These are phyloP conservation scores for Baronia brevicornis DNA, from an alignment of 2,888 invertebrate species.

Conservation along the genomic window DNA sequence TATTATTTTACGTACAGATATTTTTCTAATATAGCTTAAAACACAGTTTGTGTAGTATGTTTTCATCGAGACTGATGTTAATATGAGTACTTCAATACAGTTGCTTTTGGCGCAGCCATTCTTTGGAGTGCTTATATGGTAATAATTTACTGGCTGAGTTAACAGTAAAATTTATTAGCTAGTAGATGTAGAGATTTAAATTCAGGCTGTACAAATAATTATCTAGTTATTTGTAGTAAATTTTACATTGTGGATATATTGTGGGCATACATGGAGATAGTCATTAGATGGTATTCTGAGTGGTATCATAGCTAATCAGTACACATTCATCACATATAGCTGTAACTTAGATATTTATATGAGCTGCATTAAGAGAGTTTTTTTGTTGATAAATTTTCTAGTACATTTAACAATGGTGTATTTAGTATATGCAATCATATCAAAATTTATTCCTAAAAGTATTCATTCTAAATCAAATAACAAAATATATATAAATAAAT, in stretches of 20 bases:
- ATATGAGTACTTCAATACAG: conserved; percentile 45
- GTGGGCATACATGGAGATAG: conserved; percentile 61
- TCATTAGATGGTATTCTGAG: conserved; percentile 50
- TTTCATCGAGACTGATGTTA: conserved; percentile 62
- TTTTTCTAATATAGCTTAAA: conserved; percentile 25
- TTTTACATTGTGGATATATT: conserved; percentile 64
- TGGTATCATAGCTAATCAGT: conserved; percentile 42
- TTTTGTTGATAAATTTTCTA: conserved; percentile 10
- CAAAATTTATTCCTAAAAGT: conserved; percentile 26
- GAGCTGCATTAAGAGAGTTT: conserved; percentile 14
- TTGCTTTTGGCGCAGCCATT: conserved; percentile 32
- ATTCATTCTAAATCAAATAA: conserved; percentile 25
- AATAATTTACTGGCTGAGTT: conserved; percentile 50
- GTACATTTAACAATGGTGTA: conserved; percentile 1
- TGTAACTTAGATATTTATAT: conserved; percentile 21
- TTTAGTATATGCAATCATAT: conserved; percentile 27
- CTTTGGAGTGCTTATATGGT: conserved; percentile 32
- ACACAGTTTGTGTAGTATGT: conserved; percentile 42
- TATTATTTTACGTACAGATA: conserved; percentile 35
- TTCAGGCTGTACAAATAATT: conserved; percentile 69
- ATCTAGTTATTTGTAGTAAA: conserved; percentile 70
- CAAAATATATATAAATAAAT: conserved; percentile 20
- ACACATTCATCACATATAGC: conserved; percentile 36
- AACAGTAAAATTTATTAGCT: conserved; percentile 63
- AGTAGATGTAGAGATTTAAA: conserved; percentile 68